A percentile compares a stretch with the other conserved stretches of the same genome.
Evolutionary conservation across 2,113 vertebrate genomes (phyloP).

Genomic region (Cebus imitator): DNA sequence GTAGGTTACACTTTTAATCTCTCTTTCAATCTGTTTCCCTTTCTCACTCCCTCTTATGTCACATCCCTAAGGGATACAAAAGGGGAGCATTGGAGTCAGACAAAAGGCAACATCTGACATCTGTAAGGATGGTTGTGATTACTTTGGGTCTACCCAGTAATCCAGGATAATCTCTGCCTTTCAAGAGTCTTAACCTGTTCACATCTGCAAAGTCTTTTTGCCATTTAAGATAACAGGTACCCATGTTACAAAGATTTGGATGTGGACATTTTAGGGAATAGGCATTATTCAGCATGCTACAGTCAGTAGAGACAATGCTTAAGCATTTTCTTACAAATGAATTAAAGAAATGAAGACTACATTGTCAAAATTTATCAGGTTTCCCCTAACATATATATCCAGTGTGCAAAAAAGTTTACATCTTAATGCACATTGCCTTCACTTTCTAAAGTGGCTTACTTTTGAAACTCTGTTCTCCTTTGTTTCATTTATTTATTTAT

Average conservation of each 20-base stretch:
- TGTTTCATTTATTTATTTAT: background rate
- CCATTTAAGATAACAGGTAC: background rate
- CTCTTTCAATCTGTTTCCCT: background rate
- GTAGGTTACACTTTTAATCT: background rate
- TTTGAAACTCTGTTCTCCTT: background rate
- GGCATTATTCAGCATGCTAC: background rate
- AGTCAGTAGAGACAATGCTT: background rate
- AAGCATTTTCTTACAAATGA: background rate
- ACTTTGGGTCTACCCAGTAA: background rate
- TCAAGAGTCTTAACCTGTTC: background rate
- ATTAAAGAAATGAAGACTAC: background rate
- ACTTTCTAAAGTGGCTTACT: background rate
- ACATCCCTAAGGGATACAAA: background rate
- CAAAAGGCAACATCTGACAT: too few species aligned
- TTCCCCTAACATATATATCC: background rate
- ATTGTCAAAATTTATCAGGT: background rate
- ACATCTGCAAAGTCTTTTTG: background rate
- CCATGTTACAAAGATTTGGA: background rate
- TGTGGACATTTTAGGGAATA: background rate
- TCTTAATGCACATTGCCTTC: background rate
- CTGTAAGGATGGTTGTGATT: background rate
- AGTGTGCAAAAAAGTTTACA: background rate
- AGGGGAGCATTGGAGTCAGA: too few species aligned
- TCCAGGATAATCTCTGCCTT: background rate
- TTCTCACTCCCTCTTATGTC: background rate